These are phyloP conservation scores for Drosophila azteca DNA, from an alignment of 1,140 invertebrate species.

Conservation along the genomic window DNA sequence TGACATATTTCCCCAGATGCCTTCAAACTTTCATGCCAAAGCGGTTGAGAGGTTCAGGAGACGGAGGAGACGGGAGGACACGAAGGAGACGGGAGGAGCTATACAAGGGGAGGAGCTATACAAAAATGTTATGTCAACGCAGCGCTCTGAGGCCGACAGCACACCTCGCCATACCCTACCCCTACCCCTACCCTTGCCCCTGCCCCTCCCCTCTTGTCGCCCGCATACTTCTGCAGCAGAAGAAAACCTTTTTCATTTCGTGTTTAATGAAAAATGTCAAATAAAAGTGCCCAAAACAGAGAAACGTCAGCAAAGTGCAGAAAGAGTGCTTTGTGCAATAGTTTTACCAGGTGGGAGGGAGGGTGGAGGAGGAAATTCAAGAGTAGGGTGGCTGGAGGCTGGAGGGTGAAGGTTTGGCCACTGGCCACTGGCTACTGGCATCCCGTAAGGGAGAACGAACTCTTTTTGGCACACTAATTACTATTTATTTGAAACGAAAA, in stretches of 20 bases:
- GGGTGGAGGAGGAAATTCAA: not conserved
- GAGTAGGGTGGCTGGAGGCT: not conserved
- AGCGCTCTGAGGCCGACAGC: constrained; percentile 38
- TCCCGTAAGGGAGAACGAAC: constrained; percentile 20
- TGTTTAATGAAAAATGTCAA: constrained; percentile 82
- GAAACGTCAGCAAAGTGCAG: constrained; percentile 67
- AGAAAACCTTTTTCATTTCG: constrained; percentile 71
- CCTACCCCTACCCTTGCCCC: not conserved
- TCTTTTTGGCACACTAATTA: constrained; percentile 77
- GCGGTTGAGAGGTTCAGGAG: constrained; percentile 13
- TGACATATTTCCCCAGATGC: constrained; percentile 80
- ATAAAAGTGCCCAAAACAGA: constrained; percentile 81
- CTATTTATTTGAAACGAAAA: constrained; percentile 81
- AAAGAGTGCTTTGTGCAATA: constrained; percentile 71
- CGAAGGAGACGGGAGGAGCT: too few species aligned
- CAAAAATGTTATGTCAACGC: constrained; percentile 78
- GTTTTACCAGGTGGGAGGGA: constrained; percentile 55
- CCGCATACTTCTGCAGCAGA: constrained; percentile 4
- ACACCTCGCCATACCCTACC: not conserved
- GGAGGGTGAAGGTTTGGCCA: too few species aligned
- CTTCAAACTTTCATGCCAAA: constrained; percentile 75
- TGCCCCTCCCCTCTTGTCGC: too few species aligned
- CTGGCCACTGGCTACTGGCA: not conserved
- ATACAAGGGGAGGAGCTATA: constrained; percentile 24
- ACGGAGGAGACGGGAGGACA: not conserved